Evolutionary conservation across 1,140 invertebrate genomes (phyloP).

Genomic region (Arctopsyche grandis): DNA sequence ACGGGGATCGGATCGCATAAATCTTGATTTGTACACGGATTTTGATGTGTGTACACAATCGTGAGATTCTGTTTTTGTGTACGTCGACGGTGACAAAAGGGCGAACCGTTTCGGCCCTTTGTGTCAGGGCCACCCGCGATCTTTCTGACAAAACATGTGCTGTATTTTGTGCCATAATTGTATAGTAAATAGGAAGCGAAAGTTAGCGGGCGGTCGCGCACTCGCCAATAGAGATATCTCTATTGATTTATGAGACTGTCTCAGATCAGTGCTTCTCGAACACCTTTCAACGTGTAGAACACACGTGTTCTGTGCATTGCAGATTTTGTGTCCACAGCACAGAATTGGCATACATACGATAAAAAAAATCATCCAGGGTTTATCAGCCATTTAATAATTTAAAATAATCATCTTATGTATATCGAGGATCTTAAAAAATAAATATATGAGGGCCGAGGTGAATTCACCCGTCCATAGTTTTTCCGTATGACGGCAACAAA

Average conservation of each 20-base stretch:
- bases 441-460: too few relatives aligned
- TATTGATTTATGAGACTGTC: conserved; percentile 6
- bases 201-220: conserved; percentile 35
- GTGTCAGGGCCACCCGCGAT: conserved; percentile 29
- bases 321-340: too few relatives aligned
- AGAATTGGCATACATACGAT: too few relatives aligned
- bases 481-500: too few relatives aligned
- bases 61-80: conserved; percentile 26
- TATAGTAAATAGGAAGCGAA: conserved; percentile 35
- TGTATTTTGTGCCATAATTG: conserved; percentile 34
- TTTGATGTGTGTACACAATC: conserved; percentile 38
- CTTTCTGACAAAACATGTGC: conserved; percentile 37
- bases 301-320: too few relatives aligned
- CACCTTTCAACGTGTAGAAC: too few relatives aligned
- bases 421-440: too few relatives aligned
- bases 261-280: too few relatives aligned
- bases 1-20: neutral
- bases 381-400: too few relatives aligned
- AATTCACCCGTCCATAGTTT: too few relatives aligned
- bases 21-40: conserved; percentile 32
- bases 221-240: neutral
- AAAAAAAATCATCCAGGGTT: too few relatives aligned
- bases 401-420: too few relatives aligned
- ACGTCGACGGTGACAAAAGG: neutral
- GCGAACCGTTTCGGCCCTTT: neutral